Base-by-base conservation (phyloP, 1,140 invertebrate genomes). In the Periplaneta americana region DNA sequence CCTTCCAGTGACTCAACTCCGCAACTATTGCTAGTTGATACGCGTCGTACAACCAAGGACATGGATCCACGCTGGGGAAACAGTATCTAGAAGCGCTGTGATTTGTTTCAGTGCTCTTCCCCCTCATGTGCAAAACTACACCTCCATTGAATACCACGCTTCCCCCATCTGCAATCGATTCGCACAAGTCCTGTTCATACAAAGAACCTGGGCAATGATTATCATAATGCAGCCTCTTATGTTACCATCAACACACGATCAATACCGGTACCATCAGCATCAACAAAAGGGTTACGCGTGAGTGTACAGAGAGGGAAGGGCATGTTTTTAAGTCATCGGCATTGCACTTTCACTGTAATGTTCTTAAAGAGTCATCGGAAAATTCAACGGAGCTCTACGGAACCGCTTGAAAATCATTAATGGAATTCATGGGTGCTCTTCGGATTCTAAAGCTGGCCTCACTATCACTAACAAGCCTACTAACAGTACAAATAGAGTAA, bases 81-180 rank as follows among this genome's bases (percentile, higher is more conserved):
- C 77, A 78, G 77, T 36, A 78, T 78, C 77, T 78, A 78, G n/a
- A 32, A 28, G 35, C 77, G 33, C 77, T n/a, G 48, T n/a, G 48
- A 66, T 28, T 66, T 28, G 48, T 28, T 66, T 28, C 15, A n/a
- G 48, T 66, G 4, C 75, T 8, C 75, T 2, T 31, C 28, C 18
- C 75, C 75, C 75, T n/a, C 11, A n/a, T 2, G 1, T 75, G 31
- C 18, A 77, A 1, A n/a, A n/a, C n/a, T n/a, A 37, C 75, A 28
- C 75, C 6, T 22, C n/a, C 31, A 34, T 3, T 77, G 75, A 77
- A 37, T 33, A 28, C 13, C 4, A 33, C n/a, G 15, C n/a, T 66
- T n/a, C n/a, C 48, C 48, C 10, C 28, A 28, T 22, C 3, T 0
- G 5, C n/a, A 28, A 66, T 66, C 48, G n/a, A 66, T 28, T 66